Evolutionary conservation across 2,113 vertebrate genomes (phyloP).

Genomic region (Spermophilus dauricus): DNA sequence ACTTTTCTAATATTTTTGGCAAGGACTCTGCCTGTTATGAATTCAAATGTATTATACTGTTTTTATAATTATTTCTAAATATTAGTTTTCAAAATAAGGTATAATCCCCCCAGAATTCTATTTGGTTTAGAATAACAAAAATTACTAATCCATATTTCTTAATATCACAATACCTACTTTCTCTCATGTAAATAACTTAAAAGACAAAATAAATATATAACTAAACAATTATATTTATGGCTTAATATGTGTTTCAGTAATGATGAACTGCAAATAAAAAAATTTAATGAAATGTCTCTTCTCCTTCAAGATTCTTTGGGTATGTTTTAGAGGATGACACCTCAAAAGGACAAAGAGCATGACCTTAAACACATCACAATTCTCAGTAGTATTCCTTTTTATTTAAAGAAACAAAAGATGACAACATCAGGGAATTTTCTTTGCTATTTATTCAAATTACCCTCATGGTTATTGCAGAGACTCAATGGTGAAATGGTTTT

Average conservation of each 20-base stretch:
- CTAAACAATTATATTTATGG: not conserved
- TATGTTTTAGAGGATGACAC: not conserved
- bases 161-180: not conserved
- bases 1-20: constrained; percentile 37
- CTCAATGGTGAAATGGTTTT: not conserved
- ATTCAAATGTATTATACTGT: not conserved
- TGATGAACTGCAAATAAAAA: not conserved
- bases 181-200: not conserved
- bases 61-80: constrained; percentile 5
- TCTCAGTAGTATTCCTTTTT: not conserved
- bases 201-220: not conserved
- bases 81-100: not conserved
- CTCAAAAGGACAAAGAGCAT: not conserved
- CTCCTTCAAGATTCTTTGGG: not conserved
- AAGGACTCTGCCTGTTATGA: constrained; percentile 6
- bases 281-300: not conserved
- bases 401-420: not conserved
- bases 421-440: not conserved
- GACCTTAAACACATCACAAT: not conserved
- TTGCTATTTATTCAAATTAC: not conserved
- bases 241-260: not conserved
- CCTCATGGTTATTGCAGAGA: not conserved
- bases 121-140: not conserved
- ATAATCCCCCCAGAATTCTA: not conserved
- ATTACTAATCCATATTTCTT: not conserved